Evolutionary conservation across 2,113 vertebrate genomes (phyloP), one percentile per base, ranked within the genome.

Genomic region (Pelobates fuscus): DNA sequence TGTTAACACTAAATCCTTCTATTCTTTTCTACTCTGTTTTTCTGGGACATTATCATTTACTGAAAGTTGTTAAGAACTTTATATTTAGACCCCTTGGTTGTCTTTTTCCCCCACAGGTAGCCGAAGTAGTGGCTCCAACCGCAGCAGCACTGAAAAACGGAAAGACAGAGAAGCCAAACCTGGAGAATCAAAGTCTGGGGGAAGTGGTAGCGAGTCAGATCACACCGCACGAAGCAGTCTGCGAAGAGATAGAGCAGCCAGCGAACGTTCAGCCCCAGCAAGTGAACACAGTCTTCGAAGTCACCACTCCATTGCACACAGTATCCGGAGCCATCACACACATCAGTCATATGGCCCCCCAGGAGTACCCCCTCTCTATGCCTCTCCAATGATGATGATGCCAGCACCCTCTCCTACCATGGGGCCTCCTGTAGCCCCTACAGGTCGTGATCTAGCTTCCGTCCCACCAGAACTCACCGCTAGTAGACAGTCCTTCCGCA

Each of bases 381-480:
- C 88, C 30, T 92, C 94, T 24, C 87, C 91, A 65, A 80, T 89
- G 86, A 86, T 92, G 83, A 88, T 92, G 90, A 88, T 92, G 90
- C 88, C 91, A 80, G 89, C 92, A 4, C 93, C 81, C 0, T 92
- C 85, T 0, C 80, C 88, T 1, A 87, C 89, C 52, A 82, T 91
- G 89, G 91, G 89, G 26, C 88, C 89, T 20, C 88, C 94, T 0
- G 91, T 95, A 20, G 95, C 95, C 0, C 96, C 95, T 0, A 94
- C 93, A 0, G 91, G 85, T 76, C 92, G 95, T 60, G 95, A 95
- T 86, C 91, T 99, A 81, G 84, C 90, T 79, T 90, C 94, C 0
- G 94, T 95, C 85, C 95, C 97, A 82, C 94, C 96, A 0, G 96
- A 98, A 94, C 94, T 99, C 85, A 96, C 94, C 3, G 95, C 92